Evolutionary conservation across 2,888 invertebrate species (phyloP).

Genomic region (Ischnus inquisitorius): DNA sequence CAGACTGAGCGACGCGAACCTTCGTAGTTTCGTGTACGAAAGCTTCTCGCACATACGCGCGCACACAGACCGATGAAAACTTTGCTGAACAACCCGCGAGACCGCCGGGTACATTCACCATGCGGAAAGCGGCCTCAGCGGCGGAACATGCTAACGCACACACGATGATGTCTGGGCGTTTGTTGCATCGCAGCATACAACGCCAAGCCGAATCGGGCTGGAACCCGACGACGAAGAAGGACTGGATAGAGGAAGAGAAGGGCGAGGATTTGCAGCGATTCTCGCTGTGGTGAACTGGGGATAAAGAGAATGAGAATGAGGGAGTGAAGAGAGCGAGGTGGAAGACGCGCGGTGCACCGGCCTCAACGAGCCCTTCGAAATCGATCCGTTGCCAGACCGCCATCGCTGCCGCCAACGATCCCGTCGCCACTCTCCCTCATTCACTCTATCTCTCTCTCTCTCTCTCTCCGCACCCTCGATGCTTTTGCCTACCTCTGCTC

Average conservation of each 20-base stretch:
- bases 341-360: conserved; percentile 57
- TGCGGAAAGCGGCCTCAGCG: conserved; percentile 1
- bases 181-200: conserved; percentile 81
- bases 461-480: conserved; percentile 19
- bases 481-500: conserved; percentile 30
- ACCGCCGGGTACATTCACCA: not conserved
- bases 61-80: conserved; percentile 10
- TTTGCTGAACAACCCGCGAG: conserved; percentile 21
- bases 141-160: conserved; percentile 5
- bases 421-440: conserved; percentile 30
- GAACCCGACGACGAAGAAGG: conserved; percentile 19
- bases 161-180: conserved; percentile 81
- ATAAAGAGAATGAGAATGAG: not conserved
- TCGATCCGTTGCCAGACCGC: conserved; percentile 62
- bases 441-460: conserved; percentile 34
- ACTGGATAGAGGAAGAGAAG: conserved; percentile 22
- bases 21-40: conserved; percentile 1
- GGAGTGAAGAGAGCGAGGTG: not conserved
- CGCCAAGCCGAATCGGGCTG: conserved; percentile 64
- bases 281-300: not conserved
- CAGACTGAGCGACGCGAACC: conserved; percentile 69
- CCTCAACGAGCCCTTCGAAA: conserved; percentile 64
- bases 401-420: conserved; percentile 54
- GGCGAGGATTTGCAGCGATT: conserved; percentile 41
- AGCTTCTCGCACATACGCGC: conserved; percentile 58